Evolutionary conservation across 2,113 vertebrate genomes (phyloP).

Genomic region (Thymallus thymallus): DNA sequence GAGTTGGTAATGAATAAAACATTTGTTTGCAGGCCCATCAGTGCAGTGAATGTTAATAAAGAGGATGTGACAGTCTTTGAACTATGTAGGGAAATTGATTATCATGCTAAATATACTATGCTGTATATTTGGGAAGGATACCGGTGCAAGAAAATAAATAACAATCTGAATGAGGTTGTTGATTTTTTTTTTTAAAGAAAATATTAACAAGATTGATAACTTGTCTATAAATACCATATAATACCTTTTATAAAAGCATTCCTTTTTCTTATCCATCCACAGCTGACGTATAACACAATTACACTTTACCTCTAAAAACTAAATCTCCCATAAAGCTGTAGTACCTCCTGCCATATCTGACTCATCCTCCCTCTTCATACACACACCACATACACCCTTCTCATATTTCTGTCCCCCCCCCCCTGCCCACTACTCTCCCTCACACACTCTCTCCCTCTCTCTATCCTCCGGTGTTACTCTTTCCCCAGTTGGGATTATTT

Average conservation of each 20-base stretch:
- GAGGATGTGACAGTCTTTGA: slow-evolving; percentile 38
- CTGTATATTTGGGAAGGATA: not conserved
- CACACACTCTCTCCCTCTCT: slow-evolving; percentile 6
- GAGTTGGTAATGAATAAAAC: slow-evolving; percentile 68
- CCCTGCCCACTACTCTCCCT: not conserved
- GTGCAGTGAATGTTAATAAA: slow-evolving; percentile 55
- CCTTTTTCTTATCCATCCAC: not conserved
- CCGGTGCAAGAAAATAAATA: too few species aligned
- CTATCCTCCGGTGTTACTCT: slow-evolving; percentile 15
- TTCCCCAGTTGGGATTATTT: slow-evolving; percentile 75
- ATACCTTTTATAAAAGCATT: not conserved
- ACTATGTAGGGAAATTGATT: slow-evolving; percentile 30
- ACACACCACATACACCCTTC: not conserved
- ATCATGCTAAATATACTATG: slow-evolving; percentile 7
- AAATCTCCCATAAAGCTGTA: not conserved
- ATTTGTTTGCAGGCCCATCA: slow-evolving; percentile 57
- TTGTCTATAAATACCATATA: too few species aligned
- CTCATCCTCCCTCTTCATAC: not conserved
- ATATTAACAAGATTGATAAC: too few species aligned
- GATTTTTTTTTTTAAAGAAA: too few species aligned
- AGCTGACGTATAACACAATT: not conserved
- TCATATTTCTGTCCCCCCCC: too few species aligned
- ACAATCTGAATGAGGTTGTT: too few species aligned
- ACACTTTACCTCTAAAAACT: not conserved
- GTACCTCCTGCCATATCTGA: not conserved